Base-by-base conservation (phyloP, 2,113 vertebrate species). In the Ivindomyrus marchei region DNA sequence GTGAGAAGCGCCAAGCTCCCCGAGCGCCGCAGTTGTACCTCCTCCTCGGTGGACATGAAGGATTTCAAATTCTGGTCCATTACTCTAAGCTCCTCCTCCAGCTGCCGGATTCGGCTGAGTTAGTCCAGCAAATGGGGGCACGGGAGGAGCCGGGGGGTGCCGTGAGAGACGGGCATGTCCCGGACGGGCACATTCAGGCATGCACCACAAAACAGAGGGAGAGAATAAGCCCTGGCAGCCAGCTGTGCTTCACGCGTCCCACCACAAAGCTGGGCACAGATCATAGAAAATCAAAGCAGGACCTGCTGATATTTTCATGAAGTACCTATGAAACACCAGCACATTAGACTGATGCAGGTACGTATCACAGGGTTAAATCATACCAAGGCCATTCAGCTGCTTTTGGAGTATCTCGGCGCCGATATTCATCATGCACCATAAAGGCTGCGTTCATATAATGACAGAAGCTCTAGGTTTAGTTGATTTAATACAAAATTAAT, bases 1-100 rank as follows among this genome's bases (percentile, higher is more conserved):
- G 66, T 62, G 87, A 91, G 66, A 88, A 62, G 90, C 39, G 52
- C 27, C 36, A 88, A 83, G 49, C 27, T 21, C 42, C 47, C 90
- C n/a, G 70, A 88, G 84, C 91, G 93, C 2, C 21, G 84, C 47
- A 46, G 45, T 92, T 96, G 96, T 99, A 99, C 98, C 98, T 99
- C 97, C 95, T 99, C 98, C 94, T 99, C 98, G 94, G 97, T 97
- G 94, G 97, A 97, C 96, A 97, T 97, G 97, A 98, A 96, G 94
- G 97, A 97, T 97, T 99, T 99, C 96, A 98, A 94, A 95, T 96
- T 96, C 95, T 98, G 98, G 94, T 99, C 98, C 98, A 98, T 98
- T 93, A 97, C 97, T 94, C 95, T 96, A 91, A 99, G 97, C 93
- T 99, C 97, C 93, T 98, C 97, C 94, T 98, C 98, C 95, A 99